Percentiles rank a stretch among this genome's conserved stretches.
Conservation (phyloP, 2,888 invertebrate genomes). For the Troides aeacus region DNA sequence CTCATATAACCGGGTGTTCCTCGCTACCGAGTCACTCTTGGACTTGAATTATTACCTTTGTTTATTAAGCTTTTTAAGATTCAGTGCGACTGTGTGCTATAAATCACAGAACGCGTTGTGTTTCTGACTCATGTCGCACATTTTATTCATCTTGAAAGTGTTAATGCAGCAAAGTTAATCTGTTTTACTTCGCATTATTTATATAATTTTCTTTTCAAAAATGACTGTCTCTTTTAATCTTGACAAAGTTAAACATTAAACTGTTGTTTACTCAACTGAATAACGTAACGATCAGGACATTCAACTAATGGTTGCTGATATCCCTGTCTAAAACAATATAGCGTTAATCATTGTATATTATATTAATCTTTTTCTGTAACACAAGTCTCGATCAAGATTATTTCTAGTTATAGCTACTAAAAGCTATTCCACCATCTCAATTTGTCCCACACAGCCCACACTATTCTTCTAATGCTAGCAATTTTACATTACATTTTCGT, state of each 20-base stretch:
- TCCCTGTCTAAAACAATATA: too few relatives aligned
- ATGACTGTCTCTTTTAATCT: background rate
- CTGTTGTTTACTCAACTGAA: background rate
- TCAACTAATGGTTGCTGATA: too few relatives aligned
- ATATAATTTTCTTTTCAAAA: background rate
- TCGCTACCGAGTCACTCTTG: conserved; percentile 21
- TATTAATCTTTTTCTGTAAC: too few relatives aligned
- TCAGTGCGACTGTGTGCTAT: conserved; percentile 27
- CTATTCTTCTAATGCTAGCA: too few relatives aligned
- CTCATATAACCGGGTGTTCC: conserved; percentile 17
- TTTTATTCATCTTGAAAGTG: conserved; percentile 26
- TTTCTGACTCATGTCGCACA: conserved; percentile 28
- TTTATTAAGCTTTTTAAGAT: conserved; percentile 32
- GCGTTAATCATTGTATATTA: too few relatives aligned
- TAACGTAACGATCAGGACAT: too few relatives aligned
- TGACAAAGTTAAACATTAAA: background rate
- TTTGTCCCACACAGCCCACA: too few relatives aligned
- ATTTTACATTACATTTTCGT: too few relatives aligned
- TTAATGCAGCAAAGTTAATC: conserved; percentile 15
- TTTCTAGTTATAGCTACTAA: too few relatives aligned
- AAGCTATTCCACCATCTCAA: too few relatives aligned
- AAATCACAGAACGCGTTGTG: conserved; percentile 30
- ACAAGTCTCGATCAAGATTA: too few relatives aligned
- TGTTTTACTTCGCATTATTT: background rate
- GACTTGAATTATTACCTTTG: conserved; percentile 31